Conservation (phyloP, 2,888 invertebrate genomes). For the Loripinus fragilis region DNA sequence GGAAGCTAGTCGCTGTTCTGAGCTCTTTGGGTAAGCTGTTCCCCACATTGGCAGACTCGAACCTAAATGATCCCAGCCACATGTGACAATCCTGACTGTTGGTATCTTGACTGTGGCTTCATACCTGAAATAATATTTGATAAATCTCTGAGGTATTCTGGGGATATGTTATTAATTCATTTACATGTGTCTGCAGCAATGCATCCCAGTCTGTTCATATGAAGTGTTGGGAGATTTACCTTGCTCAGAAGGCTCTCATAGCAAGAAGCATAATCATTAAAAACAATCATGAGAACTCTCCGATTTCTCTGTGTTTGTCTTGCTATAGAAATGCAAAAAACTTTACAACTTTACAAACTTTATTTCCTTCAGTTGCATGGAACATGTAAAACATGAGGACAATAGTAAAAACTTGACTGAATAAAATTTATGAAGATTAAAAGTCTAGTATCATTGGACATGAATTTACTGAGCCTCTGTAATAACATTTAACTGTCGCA, state of each 20-base stretch:
- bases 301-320: neutral
- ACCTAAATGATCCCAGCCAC: neutral
- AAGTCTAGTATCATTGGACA: neutral
- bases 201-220: neutral
- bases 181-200: neutral
- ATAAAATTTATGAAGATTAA: too few relatives aligned
- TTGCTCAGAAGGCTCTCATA: neutral
- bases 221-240: neutral
- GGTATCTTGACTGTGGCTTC: neutral
- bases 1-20: neutral
- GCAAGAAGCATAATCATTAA: neutral
- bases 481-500: neutral
- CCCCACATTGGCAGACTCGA: neutral
- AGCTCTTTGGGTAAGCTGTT: neutral
- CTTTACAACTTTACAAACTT: too few relatives aligned
- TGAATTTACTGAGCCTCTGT: neutral
- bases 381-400: too few relatives aligned
- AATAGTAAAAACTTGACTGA: too few relatives aligned
- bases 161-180: neutral
- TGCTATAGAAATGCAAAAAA: neutral
- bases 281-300: constrained; percentile 5
- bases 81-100: neutral
- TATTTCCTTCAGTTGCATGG: too few relatives aligned
- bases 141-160: neutral
- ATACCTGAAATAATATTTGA: neutral